Base-by-base conservation (phyloP, 2,797 vertebrate species). In the Thamnophis elegans region DNA sequence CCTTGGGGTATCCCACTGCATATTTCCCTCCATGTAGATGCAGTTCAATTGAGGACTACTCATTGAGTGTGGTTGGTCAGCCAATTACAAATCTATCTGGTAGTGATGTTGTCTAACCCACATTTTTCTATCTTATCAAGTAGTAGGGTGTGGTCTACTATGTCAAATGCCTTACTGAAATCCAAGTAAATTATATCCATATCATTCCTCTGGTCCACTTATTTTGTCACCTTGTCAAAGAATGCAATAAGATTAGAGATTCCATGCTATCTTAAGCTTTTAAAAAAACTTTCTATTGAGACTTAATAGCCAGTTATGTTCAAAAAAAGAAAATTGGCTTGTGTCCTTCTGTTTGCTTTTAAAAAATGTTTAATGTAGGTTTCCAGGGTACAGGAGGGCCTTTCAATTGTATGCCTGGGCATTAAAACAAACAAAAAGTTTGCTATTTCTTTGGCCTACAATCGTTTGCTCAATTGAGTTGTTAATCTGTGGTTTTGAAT, bases 401-500 rank as follows among this genome's bases (percentile, higher is more conserved):
- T 65, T 94, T 87, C 86, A 88, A 3, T 42, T 88, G 16, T 91
- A 85, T 22, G 47, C n/a, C 68, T 87, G 59, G 7, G 9, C 93
- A 88, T 36, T 47, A 92, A 59, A 91, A 93, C 58, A 94, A 56
- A 10, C 92, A 85, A 93, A 78, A 0, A 56, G 26, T 56, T 94
- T 94, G 36, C 87, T 8, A 22, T 91, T 94, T 88, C 68, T 87
- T 95, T 94, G 7, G 18, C 88, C 94, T 93, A 56, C 89, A 89
- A 25, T 88, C 42, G 22, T 91, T 95, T 92, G 28, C 60, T n/a
- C 56, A 87, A 89, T 93, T 93, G 89, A 89, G 6, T 94, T 93
- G 14, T 90, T 95, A 95, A 94, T 90, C 14, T 56, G 85, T 92
- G 54, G 5, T 92, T 95, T 94, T 93, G 85, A 91, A 95, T 88